Evolutionary conservation across 2,888 invertebrate species (phyloP).

Genomic region (Cecidostiba fungosa): DNA sequence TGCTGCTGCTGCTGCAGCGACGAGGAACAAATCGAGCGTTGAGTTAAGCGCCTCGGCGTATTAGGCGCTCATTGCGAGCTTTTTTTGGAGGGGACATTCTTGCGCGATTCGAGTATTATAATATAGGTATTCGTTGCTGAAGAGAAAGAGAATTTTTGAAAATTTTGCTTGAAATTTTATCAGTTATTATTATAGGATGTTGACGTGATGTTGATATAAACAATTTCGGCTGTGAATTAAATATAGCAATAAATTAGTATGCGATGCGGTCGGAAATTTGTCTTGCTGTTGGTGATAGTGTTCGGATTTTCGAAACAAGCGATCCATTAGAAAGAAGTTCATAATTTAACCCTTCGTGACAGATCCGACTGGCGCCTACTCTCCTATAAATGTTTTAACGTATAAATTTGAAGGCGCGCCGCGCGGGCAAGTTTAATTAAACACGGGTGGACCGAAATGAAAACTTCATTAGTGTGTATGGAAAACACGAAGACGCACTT

Average conservation of each 20-base stretch:
- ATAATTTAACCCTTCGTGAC: background rate
- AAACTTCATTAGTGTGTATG: background rate
- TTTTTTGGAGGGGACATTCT: background rate
- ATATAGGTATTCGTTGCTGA: too few species aligned
- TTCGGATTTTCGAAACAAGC: background rate
- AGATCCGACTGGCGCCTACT: background rate
- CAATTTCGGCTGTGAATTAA: background rate
- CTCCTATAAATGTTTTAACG: background rate
- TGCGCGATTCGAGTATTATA: background rate
- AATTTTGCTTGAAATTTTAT: background rate
- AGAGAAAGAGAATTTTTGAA: background rate
- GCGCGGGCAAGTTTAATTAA: background rate
- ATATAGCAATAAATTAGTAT: background rate
- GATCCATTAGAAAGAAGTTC: background rate
- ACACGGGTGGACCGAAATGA: background rate
- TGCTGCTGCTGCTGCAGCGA: background rate
- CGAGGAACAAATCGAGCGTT: conserved; percentile 23
- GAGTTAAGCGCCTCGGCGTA: conserved; percentile 25
- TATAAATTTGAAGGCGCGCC: background rate
- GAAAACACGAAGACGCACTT: background rate
- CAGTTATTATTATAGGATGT: background rate
- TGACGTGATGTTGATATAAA: background rate
- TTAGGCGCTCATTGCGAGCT: conserved; percentile 1
- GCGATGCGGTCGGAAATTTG: background rate
- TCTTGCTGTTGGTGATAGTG: background rate